Base-by-base conservation (phyloP, 2,113 vertebrate genomes). In the Hemicordylus capensis region DNA sequence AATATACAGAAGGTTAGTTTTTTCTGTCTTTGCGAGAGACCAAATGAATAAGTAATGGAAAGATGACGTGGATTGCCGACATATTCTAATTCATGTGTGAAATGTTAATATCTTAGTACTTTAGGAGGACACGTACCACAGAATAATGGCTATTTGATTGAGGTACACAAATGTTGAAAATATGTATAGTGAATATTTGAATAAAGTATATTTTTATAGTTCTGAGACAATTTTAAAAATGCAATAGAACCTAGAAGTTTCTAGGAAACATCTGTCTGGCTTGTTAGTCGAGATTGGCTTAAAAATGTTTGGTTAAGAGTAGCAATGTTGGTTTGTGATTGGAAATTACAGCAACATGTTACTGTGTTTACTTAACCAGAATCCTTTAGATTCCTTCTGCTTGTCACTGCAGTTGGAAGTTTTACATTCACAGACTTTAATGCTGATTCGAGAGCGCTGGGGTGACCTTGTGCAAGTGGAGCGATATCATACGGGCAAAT, bases 401-500 rank as follows among this genome's bases (percentile, higher is more conserved):
- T 94, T 99, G 88, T 99, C 99, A 4, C 98, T 99, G 92, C 99
- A 99, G 93, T 95, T 99, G 81, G 99, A 99, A 95, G 99, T 99
- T 69, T 94, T 99, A 70, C 98, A 99, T 95, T 99, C 98, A 31
- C 99, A 99, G 93, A 98, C 98, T 34, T 93, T 98, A 81, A 98
- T 99, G 98, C 96, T 99, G 92, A 97, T 99, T 87, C 96, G 98
- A 73, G 99, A 99, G 94, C 97, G 99, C 44, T 99, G 99, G 99
- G 99, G 99, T n/a, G 99, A 99, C 95, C 97, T 99, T 67, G 99
- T 99, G 86, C 98, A 99, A 91, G 98, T 99, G 90, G 99, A 99
- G 94, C 96, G 98, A 90, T 99, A 99, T 51, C 87, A 98, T 69
- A 97, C 98, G 4, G 98, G 98, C 75, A 99, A 99, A 95, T 98